Evolutionary conservation across 2,888 invertebrate genomes (phyloP).

Genomic region (Pyrochroa serraticornis): DNA sequence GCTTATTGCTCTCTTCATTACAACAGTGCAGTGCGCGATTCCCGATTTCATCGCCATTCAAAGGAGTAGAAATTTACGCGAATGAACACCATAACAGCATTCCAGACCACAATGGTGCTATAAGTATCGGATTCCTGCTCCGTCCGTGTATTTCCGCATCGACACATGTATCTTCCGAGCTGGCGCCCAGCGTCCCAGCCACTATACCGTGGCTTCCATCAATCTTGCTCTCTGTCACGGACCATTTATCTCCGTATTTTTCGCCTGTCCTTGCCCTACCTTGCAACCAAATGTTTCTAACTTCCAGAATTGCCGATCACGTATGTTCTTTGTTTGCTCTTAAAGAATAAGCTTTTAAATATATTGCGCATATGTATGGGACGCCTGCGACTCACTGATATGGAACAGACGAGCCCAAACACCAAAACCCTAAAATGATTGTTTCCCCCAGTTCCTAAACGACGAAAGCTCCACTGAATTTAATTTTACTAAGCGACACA

Average conservation of each 20-base stretch:
- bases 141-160: constrained; percentile 51
- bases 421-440: constrained; percentile 7
- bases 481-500: constrained; percentile 18
- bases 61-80: constrained; percentile 33
- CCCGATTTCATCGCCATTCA: constrained; percentile 37
- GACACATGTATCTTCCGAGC: constrained; percentile 54
- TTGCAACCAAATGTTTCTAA: constrained; percentile 46
- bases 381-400: constrained; percentile 21
- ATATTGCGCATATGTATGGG: constrained; percentile 30
- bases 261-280: constrained; percentile 45
- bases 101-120: constrained; percentile 45
- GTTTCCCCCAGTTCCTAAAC: constrained; percentile 4
- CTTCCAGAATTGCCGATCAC: constrained; percentile 41
- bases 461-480: constrained; percentile 12
- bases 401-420: constrained; percentile 14
- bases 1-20: constrained; percentile 36
- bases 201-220: constrained; percentile 48
- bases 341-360: constrained; percentile 37
- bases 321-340: constrained; percentile 42
- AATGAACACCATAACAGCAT: constrained; percentile 38
- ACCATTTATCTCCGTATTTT: constrained; percentile 58
- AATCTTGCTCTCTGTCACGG: constrained; percentile 57
- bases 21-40: constrained; percentile 30
- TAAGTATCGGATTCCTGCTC: constrained; percentile 48
- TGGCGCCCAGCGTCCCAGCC: constrained; percentile 43